Conservation (phyloP, 2,888 invertebrate species). For the Nesidiocoris tenuis region DNA sequence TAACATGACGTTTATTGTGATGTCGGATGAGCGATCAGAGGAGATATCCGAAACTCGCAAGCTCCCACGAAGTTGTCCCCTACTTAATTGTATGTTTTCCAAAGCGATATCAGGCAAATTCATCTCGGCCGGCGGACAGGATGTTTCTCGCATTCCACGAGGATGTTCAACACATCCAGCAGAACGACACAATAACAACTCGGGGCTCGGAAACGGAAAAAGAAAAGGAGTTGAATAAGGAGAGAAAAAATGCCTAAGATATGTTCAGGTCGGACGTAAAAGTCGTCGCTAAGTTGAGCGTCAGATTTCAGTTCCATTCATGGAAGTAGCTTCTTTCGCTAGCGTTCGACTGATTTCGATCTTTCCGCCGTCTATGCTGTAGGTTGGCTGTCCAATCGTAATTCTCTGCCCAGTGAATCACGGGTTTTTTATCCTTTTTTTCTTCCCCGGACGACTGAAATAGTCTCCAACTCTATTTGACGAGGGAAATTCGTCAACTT, state of each 20-base stretch:
- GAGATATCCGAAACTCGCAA: not conserved
- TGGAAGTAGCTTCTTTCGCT: not conserved
- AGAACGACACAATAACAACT: not conserved
- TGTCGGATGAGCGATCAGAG: not conserved
- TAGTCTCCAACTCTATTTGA: too few species aligned
- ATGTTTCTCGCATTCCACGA: not conserved
- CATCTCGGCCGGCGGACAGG: not conserved
- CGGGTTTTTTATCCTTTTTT: too few species aligned
- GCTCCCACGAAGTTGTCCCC: not conserved
- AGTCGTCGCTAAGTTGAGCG: not conserved
- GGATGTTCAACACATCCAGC: not conserved
- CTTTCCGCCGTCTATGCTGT: not conserved
- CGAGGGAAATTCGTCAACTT: too few species aligned
- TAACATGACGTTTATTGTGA: not conserved
- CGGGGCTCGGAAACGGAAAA: not conserved
- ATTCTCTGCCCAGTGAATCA: too few species aligned
- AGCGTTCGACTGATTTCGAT: not conserved
- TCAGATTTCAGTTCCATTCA: not conserved
- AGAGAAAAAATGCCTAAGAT: not conserved
- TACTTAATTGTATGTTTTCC: not conserved
- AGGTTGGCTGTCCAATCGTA: not conserved
- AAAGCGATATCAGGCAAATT: not conserved
- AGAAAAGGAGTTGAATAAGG: not conserved
- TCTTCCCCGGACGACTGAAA: too few species aligned
- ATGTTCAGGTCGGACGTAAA: not conserved